Conservation (phyloP, 1,140 invertebrate genomes). For the Chionoecetes opilio region DNA sequence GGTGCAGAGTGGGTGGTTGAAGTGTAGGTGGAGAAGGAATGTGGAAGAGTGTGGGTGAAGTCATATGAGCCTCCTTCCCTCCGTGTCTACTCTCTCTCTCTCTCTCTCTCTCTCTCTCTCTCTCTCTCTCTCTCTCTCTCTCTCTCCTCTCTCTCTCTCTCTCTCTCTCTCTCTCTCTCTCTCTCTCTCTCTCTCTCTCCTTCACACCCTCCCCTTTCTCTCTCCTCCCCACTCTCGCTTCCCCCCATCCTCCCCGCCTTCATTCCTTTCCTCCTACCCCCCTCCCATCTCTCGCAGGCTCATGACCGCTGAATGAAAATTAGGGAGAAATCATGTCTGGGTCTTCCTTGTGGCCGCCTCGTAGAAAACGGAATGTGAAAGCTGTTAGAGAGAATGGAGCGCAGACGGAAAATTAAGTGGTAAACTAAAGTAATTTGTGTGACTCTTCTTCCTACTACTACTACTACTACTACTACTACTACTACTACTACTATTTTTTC, state of each 20-base stretch:
- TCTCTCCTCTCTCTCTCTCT: neutral
- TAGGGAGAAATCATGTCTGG: conserved; percentile 71
- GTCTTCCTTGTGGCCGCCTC: conserved; percentile 44
- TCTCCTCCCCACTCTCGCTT: neutral
- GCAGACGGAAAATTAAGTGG: neutral
- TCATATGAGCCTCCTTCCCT: neutral
- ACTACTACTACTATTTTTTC: no score
- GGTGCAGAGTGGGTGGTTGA: conserved; percentile 40
- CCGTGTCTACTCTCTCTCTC: neutral
- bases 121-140: conserved; percentile 33
- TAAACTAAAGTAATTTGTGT: neutral
- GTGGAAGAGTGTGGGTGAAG: conserved; percentile 25
- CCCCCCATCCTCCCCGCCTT: neutral
- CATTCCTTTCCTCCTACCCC: neutral
- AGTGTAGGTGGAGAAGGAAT: conserved; percentile 28
- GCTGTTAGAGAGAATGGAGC: conserved; percentile 60
- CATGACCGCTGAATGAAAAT: conserved; percentile 75
- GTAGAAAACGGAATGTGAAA: conserved; percentile 64
- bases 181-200: neutral
- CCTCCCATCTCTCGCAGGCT: neutral
- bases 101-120: neutral
- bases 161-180: conserved; percentile 25
- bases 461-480: no score
- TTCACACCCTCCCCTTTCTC: neutral
- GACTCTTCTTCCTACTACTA: no score